Evolutionary conservation across 1,140 invertebrate genomes (phyloP).

Genomic region (Aplysia californica): DNA sequence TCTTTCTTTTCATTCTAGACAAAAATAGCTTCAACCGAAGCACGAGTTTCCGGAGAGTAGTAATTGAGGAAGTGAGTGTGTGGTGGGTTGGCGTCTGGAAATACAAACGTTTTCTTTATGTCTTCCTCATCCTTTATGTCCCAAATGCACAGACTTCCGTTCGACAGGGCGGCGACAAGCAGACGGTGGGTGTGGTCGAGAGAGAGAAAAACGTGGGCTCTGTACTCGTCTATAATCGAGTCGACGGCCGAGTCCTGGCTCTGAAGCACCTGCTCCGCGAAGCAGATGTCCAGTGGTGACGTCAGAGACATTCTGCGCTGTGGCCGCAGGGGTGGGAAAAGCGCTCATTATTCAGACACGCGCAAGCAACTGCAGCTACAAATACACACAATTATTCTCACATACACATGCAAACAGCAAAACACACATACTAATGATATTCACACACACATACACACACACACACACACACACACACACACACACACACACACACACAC

Average conservation of each 20-base stretch:
- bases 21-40: background rate
- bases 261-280: conserved; percentile 11
- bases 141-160: conserved; percentile 18
- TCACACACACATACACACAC: background rate
- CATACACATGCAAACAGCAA: background rate
- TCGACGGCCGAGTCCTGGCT: background rate
- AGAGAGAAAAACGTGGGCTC: conserved; percentile 1
- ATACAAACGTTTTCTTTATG: conserved; percentile 15
- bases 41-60: background rate
- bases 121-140: background rate
- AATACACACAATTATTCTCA: background rate
- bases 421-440: background rate
- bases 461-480: too few relatives aligned
- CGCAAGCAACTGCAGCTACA: background rate
- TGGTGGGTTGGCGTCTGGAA: background rate
- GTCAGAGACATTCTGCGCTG: background rate
- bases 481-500: too few relatives aligned
- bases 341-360: background rate
- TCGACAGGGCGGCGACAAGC: conserved; percentile 4
- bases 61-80: background rate
- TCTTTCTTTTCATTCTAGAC: background rate
- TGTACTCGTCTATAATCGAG: background rate
- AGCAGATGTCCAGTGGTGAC: conserved; percentile 14
- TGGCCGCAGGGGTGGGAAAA: background rate
- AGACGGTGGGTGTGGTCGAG: conserved; percentile 4